A percentile compares a stretch with the other conserved stretches of the same genome.
These are phyloP conservation scores for Eucera pruinosa DNA, from an alignment of 2,888 invertebrate genomes.

Conservation along the genomic window DNA sequence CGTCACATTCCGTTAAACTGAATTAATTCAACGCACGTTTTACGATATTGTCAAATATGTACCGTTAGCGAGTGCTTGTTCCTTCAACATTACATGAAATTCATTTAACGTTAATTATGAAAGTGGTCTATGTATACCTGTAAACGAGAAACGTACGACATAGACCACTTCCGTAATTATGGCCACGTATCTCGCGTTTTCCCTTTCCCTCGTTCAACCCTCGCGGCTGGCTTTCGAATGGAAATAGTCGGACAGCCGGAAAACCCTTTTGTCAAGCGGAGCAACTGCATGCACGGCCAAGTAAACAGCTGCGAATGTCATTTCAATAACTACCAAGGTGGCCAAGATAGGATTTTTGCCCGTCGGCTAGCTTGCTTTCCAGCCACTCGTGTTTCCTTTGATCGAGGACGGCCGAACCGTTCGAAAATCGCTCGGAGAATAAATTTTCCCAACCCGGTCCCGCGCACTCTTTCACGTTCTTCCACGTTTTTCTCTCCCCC, in stretches of 20 bases:
- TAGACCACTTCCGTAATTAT: no score
- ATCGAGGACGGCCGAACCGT: slow-evolving; percentile 62
- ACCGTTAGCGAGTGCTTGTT: no score
- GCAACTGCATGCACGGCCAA: slow-evolving; percentile 52
- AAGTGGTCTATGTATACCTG: no score
- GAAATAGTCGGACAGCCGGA: slow-evolving; percentile 68
- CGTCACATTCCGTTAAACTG: no score
- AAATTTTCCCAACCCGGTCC: slow-evolving; percentile 55
- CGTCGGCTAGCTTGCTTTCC: slow-evolving; percentile 45
- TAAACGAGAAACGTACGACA: no score
- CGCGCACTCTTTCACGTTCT: slow-evolving; percentile 22
- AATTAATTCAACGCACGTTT: no score
- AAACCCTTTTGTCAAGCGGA: slow-evolving; percentile 70
- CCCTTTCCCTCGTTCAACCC: no score
- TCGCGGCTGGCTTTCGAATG: slow-evolving; percentile 28
- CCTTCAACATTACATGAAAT: no score
- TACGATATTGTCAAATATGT: no score
- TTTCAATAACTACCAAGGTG: slow-evolving; percentile 74
- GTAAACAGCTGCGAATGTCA: slow-evolving; percentile 79
- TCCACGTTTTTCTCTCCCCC: background rate
- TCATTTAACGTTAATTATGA: no score
- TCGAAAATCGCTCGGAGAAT: slow-evolving; percentile 54
- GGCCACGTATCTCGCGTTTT: no score
- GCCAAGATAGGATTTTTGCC: slow-evolving; percentile 73
- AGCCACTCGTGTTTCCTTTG: slow-evolving; percentile 66